Base-by-base conservation (phyloP, 2,797 vertebrate species). In the Galagoides demidoff region DNA sequence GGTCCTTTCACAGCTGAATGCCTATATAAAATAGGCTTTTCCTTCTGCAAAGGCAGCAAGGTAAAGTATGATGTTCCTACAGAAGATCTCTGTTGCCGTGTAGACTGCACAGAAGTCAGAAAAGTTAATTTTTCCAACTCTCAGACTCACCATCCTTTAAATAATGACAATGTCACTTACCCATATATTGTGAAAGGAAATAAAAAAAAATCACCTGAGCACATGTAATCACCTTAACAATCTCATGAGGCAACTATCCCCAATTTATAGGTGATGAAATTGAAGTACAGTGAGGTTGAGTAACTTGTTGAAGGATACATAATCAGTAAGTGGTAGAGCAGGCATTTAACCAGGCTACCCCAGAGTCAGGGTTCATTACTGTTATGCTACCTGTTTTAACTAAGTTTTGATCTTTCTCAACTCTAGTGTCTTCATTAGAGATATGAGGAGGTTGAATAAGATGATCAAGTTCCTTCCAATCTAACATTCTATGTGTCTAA, bases 391-490 rank as follows among this genome's bases (percentile, higher is more conserved):
- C 61, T 68, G 34, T 70, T 34, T 90, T 90, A 37, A 73, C n/a
- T n/a, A 79, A 55, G 43, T 88, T 83, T 68, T 76, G 29, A 81
- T 74, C 87, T 85, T 39, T 34, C 34, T 91, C 55, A 73, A 71
- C n/a, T 81, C 11, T 17, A 66, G 59, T 71, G 73, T 70, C 71
- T 81, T 96, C 77, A 45, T 83, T 63, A 90, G 52, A 45, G 20
- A 94, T 12, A 49, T 2, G 19, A 92, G 34, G 52, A 76, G 34
- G 59, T 82, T 49, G 49, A 9, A 94, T 61, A 23, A 92, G 84
- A 70, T 45, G 73, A 93, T 74, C 82, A 93, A 59, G 43, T 90
- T 96, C 76, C 63, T 95, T 88, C 64, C 45, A 84, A 25, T 68
- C 34, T 86, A 81, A 93, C 29, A 66, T 61, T 87, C 66, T 64